Base-by-base conservation (phyloP, 2,888 invertebrate genomes). In the Mellilla xanthometata region DNA sequence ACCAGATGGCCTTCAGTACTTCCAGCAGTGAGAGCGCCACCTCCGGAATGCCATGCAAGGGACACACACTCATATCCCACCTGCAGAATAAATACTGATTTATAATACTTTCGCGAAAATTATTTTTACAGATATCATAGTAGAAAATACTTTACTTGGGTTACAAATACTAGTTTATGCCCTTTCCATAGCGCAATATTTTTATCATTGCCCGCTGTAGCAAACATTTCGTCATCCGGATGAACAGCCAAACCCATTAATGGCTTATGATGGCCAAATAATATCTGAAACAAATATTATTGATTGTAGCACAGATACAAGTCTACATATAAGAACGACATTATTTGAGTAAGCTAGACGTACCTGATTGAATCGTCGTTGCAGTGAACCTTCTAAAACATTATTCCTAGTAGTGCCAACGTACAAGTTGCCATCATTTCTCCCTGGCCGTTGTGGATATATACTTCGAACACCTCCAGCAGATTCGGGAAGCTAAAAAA, bases 161-260 rank as follows among this genome's bases (percentile, higher is more conserved):
- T 94, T 39, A 94, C 95, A 95, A 97, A 97, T 30, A 96, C 91
- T 7, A 97, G 90, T 81, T 96, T 96, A 73, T 96, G 96, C 48
- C 96, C 94, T 49, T 96, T 93, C 98, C 98, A 98, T 30, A 97
- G 86, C 2, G 96, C 96, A 52, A 98, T 95, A 62, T 95, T 94
- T 74, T 96, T 96, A 76, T 97, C 97, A 65, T 96, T 95, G 0
- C 97, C 97, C 0, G 97, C 97, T 0, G 97, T 96, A 0, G 97
- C 96, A 69, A 97, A 97, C 57, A 96, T 92, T 79, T 97, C 97
- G 67, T 96, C 96, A 60, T 96, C 96, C 0, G 97, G 97, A 79
- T 97, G 97, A 1, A 96, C 95, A 2, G 96, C 96, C 42, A 97
- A 78, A 0, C 97, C 97, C 93, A 95, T 95, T 2, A 97, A 88